phyloP scores from a whole-genome alignment of 2,888 invertebrate species.

The Drosophila infuscata region DNA sequence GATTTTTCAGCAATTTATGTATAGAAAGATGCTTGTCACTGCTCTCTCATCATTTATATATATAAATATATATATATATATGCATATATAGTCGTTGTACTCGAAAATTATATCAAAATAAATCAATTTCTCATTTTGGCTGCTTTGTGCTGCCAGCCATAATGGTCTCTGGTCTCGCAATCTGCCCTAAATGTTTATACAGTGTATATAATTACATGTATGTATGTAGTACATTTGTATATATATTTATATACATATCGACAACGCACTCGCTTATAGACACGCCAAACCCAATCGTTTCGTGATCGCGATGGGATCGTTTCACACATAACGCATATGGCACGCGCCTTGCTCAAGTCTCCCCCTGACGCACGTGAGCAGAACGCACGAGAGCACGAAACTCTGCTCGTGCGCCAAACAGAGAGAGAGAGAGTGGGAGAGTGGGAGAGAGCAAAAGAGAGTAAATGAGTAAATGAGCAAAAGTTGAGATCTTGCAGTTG shows the following conservation, averaged over 20 bases:
- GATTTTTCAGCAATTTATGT: neutral
- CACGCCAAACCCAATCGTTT: conserved; percentile 45
- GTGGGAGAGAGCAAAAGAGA: conserved; percentile 10
- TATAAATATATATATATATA: neutral
- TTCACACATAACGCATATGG: conserved; percentile 62
- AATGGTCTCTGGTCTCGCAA: conserved; percentile 12
- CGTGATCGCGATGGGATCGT: conserved; percentile 60
- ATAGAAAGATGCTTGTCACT: neutral
- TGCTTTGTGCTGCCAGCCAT: conserved; percentile 7
- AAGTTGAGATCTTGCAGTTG: conserved; percentile 18
- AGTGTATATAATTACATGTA: conserved; percentile 33
- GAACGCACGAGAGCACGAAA: conserved; percentile 34
- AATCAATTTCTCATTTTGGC: conserved; percentile 61
- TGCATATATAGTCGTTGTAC: conserved; percentile 8
- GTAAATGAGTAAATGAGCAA: conserved; percentile 11
- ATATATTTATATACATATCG: conserved; percentile 13
- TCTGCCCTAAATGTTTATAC: conserved; percentile 39
- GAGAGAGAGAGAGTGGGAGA: conserved; percentile 2
- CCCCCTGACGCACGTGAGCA: conserved; percentile 60
- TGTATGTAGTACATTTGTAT: conserved; percentile 15
- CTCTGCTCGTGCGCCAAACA: neutral
- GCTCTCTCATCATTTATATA: neutral
- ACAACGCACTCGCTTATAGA: conserved; percentile 46
- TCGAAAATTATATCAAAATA: conserved; percentile 53
- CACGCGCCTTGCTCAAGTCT: conserved; percentile 64